Percentiles rank a stretch among this genome's conserved stretches.
phyloP scores from a whole-genome alignment of 2,113 vertebrate genomes.

The Telmatochromis sp. region DNA sequence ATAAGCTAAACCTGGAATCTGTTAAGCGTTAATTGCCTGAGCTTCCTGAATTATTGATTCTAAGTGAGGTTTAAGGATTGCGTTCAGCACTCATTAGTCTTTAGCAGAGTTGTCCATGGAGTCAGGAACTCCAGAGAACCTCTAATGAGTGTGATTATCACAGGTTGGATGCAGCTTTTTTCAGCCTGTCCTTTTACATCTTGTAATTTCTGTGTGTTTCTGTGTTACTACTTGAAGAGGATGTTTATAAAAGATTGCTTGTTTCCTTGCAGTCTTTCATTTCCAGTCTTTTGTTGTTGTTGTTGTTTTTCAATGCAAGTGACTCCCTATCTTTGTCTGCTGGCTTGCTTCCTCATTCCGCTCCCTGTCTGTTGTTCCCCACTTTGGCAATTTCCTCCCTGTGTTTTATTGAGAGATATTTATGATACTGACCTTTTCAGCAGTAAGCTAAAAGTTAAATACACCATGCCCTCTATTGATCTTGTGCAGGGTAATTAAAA shows the following conservation, averaged over 20 bases:
- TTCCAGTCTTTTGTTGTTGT: neutral
- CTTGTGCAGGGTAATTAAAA: slow-evolving; percentile 48
- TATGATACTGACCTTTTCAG: slow-evolving; percentile 54
- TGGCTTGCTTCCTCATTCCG: neutral
- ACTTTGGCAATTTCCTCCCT: neutral
- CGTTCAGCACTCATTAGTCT: slow-evolving; percentile 57
- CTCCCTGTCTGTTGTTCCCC: neutral
- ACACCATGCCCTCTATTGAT: slow-evolving; percentile 40
- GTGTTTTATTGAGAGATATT: slow-evolving; percentile 40
- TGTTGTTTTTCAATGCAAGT: neutral
- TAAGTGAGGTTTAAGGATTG: slow-evolving; percentile 49
- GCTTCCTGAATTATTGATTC: slow-evolving; percentile 62
- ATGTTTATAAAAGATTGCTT: neutral
- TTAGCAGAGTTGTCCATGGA: slow-evolving; percentile 24
- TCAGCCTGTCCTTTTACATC: neutral
- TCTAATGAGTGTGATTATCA: slow-evolving; percentile 53
- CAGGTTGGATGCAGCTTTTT: neutral
- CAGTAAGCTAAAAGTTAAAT: slow-evolving; percentile 40
- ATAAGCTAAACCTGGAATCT: slow-evolving; percentile 30
- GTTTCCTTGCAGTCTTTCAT: neutral
- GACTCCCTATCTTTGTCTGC: neutral
- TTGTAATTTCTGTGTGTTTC: neutral
- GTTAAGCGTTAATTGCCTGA: slow-evolving; percentile 34
- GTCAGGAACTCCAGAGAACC: slow-evolving; percentile 32
- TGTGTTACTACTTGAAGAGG: neutral